phyloP scores from a whole-genome alignment of 2,113 vertebrate genomes.

The Sceloporus tristichus region DNA sequence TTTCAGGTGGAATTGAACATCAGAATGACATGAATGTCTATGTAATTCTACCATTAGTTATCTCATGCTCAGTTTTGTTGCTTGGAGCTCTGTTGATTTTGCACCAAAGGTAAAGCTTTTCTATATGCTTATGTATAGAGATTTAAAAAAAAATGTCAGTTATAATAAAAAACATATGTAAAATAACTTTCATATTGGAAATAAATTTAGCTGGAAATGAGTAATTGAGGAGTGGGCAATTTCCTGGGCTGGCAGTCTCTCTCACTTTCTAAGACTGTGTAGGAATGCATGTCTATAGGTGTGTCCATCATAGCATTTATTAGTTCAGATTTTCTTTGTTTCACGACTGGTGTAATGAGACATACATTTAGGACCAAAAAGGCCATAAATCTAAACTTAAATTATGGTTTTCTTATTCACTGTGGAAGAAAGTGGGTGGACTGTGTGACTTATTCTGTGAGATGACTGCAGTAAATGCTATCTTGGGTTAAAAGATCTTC shows the following conservation, averaged over 20 bases:
- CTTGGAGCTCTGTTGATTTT: conserved; percentile 85
- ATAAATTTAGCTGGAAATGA: neutral
- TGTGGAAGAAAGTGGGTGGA: no score
- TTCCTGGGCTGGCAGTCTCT: neutral
- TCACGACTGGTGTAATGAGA: neutral
- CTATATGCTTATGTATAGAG: accelerated
- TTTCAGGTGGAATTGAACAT: conserved; percentile 76
- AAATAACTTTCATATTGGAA: neutral
- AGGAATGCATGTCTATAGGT: neutral
- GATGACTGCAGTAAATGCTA: no score
- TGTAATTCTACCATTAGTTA: conserved; percentile 84
- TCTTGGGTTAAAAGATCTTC: no score
- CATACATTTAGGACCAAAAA: neutral
- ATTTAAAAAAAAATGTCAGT: neutral
- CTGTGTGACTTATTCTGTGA: no score
- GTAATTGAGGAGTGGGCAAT: neutral
- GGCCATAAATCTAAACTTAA: neutral
- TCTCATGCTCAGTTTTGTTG: conserved; percentile 84
- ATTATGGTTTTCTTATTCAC: no score
- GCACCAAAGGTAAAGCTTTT: conserved; percentile 84
- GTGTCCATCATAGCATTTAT: neutral
- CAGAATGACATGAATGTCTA: conserved; percentile 76
- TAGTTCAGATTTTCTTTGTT: neutral
- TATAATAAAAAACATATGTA: neutral
- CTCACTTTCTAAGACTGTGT: neutral